Conservation (phyloP, 2,888 invertebrate species). For the Aphidius colemani region DNA sequence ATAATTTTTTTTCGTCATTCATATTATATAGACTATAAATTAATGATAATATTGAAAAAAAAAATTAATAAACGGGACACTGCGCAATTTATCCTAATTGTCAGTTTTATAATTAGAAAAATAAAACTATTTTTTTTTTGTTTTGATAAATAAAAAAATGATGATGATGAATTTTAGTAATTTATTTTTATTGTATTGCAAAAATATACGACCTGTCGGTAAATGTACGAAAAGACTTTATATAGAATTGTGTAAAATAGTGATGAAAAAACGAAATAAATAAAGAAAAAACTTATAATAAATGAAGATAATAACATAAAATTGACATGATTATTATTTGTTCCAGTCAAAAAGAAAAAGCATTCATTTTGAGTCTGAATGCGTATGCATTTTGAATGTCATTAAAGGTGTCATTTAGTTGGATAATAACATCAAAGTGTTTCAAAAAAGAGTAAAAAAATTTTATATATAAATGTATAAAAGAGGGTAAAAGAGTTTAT, state of each 20-base stretch:
- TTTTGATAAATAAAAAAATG: conserved; percentile 13
- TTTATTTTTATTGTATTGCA: not conserved
- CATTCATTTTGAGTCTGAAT: too few relatives aligned
- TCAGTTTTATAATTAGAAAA: conserved; percentile 50
- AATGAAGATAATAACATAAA: not conserved
- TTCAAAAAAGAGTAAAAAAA: not conserved
- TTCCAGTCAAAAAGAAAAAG: too few relatives aligned
- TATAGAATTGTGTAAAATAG: conserved; percentile 5
- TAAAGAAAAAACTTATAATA: not conserved
- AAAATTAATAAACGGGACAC: conserved; percentile 53
- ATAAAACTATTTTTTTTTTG: conserved; percentile 38
- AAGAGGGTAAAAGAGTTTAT: conserved; percentile 7
- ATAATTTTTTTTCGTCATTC: too few relatives aligned
- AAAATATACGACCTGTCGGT: not conserved
- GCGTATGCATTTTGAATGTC: not conserved
- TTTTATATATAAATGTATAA: not conserved
- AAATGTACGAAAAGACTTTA: not conserved
- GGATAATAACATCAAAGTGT: conserved; percentile 1
- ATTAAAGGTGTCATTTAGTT: conserved; percentile 7
- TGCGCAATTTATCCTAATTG: conserved; percentile 58
- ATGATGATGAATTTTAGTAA: conserved; percentile 3
- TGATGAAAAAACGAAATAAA: conserved; percentile 5
- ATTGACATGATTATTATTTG: too few relatives aligned
- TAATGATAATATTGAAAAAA: conserved; percentile 24
- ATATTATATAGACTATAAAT: too few relatives aligned